Base-by-base conservation (phyloP, 2,113 vertebrate species). In the Petrocephalus zakoni region DNA sequence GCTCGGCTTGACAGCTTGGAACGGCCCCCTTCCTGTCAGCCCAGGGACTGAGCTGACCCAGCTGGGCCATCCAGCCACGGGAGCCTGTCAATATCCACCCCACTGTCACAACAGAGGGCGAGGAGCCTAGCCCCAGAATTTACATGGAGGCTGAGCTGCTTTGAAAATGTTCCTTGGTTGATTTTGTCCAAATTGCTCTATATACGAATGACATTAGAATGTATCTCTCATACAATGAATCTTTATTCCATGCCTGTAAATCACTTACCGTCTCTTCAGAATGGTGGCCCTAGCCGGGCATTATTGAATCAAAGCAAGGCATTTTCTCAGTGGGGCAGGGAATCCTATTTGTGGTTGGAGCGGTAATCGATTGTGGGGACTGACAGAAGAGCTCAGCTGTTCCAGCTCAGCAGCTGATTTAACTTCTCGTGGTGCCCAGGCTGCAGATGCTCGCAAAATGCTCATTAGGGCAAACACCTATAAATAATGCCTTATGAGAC, bases 401-500 rank as follows among this genome's bases (percentile, higher is more conserved):
- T 87, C 47, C 61, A 46, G 19, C 88, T 13, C 49, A 86, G 61
- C 29, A 22, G 72, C 53, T 82, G 87, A 82, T 87, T 86, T 61
- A 89, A 75, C 49, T 22, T 51, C 84, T 88, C 25, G 22, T 1
- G 89, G 88, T 49, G 75, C 21, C 83, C 87, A 88, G 47, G 17
- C 83, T 49, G 46, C 88, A 87, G 88, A 88, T 87, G 89, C 87
- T 87, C 37, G 58, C 56, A 81, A 58, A 72, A 34, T 61, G 53
- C 81, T 89, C 87, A 89, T 91, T 64, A 88, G 25, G 34, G 82
- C 88, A 53, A 29, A 82, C 29, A 25, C 61, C 85, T 49, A 87
- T 91, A 87, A 91, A 91, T 89, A 88, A 78, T 2, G 25, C 49
- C 87, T 88, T 61, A 87, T 87, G 49, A 89, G 82, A 83, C 90